Evolutionary conservation across 2,113 vertebrate species (phyloP).

Genomic region (Prochilodus magdalenae): DNA sequence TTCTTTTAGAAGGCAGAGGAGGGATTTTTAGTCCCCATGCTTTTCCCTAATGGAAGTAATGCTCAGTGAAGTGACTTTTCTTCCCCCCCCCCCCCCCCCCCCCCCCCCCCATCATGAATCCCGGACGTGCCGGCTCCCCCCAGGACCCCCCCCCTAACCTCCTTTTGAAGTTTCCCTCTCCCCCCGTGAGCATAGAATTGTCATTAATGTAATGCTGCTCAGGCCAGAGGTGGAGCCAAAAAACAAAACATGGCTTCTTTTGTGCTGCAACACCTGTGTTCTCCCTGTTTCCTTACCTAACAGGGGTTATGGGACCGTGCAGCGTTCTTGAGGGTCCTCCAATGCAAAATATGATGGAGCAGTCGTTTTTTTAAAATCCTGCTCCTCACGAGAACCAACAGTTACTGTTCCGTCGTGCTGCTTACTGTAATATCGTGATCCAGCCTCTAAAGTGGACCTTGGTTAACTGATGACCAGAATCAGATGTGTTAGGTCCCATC

Average conservation of each 20-base stretch:
- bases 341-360: constrained; percentile 1
- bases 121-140: constrained; percentile 23
- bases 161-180: constrained; percentile 51
- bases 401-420: too few species aligned
- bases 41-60: constrained; percentile 55
- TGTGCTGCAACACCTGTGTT: neutral
- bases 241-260: constrained; percentile 56
- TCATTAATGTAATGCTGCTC: constrained; percentile 39
- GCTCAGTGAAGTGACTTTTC: constrained; percentile 32
- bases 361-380: neutral
- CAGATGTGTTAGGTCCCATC: too few species aligned
- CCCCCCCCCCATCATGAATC: too few species aligned
- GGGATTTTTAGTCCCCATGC: constrained; percentile 47
- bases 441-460: too few species aligned
- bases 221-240: constrained; percentile 27
- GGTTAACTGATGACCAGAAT: too few species aligned
- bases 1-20: constrained; percentile 63
- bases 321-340: constrained; percentile 11
- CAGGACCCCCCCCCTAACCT: constrained; percentile 16
- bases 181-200: constrained; percentile 20
- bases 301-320: neutral
- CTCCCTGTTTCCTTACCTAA: constrained; percentile 4
- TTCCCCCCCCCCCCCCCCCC: too few species aligned
- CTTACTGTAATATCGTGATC: too few species aligned
- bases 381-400: too few species aligned